These are phyloP conservation scores for Hipposideros armiger DNA, from an alignment of 2,113 vertebrate genomes.

Conservation along the genomic window DNA sequence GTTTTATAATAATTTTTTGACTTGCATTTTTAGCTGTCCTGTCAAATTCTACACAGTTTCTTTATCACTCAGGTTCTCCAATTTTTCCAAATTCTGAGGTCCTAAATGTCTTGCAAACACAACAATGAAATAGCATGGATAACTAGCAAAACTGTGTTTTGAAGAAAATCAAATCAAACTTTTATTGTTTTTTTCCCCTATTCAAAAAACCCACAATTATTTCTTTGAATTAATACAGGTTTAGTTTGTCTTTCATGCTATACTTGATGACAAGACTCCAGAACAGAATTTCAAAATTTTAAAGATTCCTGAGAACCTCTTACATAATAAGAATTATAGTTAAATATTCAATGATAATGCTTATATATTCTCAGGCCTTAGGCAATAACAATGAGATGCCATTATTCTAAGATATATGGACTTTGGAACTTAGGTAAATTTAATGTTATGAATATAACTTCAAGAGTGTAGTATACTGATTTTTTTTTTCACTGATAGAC, in stretches of 20 bases:
- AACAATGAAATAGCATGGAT: background rate
- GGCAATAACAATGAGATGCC: background rate
- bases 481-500: background rate
- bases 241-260: background rate
- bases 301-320: background rate
- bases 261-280: background rate
- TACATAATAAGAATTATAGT: background rate
- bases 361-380: background rate
- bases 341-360: background rate
- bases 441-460: background rate
- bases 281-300: background rate
- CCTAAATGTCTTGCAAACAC: background rate
- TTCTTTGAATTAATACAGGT: constrained; percentile 37
- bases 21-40: background rate
- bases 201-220: constrained; percentile 13
- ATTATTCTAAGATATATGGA: constrained; percentile 7
- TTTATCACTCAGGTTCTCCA: background rate
- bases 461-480: background rate
- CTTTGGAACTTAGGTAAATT: constrained; percentile 47
- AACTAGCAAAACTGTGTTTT: constrained; percentile 11
- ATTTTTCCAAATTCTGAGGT: constrained; percentile 5
- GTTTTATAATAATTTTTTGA: background rate
- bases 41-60: background rate
- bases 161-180: constrained; percentile 18
- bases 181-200: background rate